These are phyloP conservation scores for Halcyon badia DNA, from an alignment of 2,797 vertebrate species.

Conservation along the genomic window DNA sequence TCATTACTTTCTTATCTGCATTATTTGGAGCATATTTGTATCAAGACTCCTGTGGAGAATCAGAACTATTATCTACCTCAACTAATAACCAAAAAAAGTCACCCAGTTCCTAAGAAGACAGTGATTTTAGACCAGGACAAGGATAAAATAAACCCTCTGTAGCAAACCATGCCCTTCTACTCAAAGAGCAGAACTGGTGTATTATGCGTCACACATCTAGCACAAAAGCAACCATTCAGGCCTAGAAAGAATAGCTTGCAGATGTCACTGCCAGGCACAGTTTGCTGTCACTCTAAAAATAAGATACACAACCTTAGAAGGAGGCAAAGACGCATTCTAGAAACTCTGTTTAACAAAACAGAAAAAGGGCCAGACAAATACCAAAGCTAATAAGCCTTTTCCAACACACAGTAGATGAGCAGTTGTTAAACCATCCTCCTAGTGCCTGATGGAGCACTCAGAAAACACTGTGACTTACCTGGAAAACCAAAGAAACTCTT, in stretches of 20 bases:
- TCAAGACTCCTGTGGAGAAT: background rate
- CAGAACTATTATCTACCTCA: background rate
- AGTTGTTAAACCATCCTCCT: background rate
- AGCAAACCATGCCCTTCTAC: slow-evolving; percentile 25
- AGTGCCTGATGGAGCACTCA: background rate
- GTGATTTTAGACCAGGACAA: background rate
- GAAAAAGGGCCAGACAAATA: background rate
- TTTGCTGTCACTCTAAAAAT: slow-evolving; percentile 62
- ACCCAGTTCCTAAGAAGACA: background rate
- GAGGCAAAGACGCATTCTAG: slow-evolving; percentile 18
- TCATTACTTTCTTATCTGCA: background rate
- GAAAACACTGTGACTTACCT: background rate
- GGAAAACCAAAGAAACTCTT: background rate
- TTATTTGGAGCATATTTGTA: background rate
- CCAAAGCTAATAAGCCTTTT: background rate
- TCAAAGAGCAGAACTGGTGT: slow-evolving; percentile 21
- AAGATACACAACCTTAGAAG: background rate
- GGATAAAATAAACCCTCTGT: slow-evolving; percentile 33
- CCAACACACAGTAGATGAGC: background rate
- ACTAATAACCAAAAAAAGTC: background rate
- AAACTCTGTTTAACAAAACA: slow-evolving; percentile 18
- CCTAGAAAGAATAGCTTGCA: slow-evolving; percentile 57
- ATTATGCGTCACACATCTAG: slow-evolving; percentile 58
- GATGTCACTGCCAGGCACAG: slow-evolving; percentile 62
- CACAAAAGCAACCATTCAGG: slow-evolving; percentile 64